These are phyloP conservation scores for Eudasyphora cyanicolor DNA, from an alignment of 2,888 invertebrate species.

Conservation along the genomic window DNA sequence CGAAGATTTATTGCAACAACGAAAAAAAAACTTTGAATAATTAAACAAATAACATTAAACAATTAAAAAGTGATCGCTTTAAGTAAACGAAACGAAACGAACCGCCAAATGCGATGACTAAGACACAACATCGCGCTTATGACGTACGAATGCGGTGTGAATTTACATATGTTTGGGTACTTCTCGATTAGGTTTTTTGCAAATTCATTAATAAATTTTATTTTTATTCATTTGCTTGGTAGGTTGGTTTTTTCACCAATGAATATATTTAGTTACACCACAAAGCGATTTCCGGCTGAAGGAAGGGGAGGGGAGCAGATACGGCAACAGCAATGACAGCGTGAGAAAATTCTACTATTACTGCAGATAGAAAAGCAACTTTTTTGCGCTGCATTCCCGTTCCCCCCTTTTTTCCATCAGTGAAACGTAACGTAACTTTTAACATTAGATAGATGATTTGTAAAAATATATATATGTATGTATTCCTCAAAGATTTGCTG, in stretches of 20 bases:
- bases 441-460: constrained; percentile 64
- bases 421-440: constrained; percentile 34
- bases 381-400: constrained; percentile 5
- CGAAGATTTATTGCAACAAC: constrained; percentile 16
- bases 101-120: constrained; percentile 12
- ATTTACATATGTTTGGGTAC: constrained; percentile 51
- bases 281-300: constrained; percentile 63
- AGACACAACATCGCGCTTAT: background rate
- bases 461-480: constrained; percentile 27
- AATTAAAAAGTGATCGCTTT: constrained; percentile 36
- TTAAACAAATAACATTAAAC: constrained; percentile 25
- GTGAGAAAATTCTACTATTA: constrained; percentile 60
- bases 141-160: constrained; percentile 45
- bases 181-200: constrained; percentile 6
- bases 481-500: constrained; percentile 53
- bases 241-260: background rate
- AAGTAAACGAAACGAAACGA: constrained; percentile 8
- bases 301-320: constrained; percentile 29
- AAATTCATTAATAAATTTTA: constrained; percentile 56
- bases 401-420: constrained; percentile 3
- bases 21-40: constrained; percentile 19
- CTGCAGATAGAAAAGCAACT: background rate
- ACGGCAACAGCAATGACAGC: constrained; percentile 48
- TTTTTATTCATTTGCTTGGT: constrained; percentile 14
- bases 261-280: constrained; percentile 58